Base-by-base conservation (phyloP, 2,797 vertebrate genomes). In the Pempheris klunzingeri region DNA sequence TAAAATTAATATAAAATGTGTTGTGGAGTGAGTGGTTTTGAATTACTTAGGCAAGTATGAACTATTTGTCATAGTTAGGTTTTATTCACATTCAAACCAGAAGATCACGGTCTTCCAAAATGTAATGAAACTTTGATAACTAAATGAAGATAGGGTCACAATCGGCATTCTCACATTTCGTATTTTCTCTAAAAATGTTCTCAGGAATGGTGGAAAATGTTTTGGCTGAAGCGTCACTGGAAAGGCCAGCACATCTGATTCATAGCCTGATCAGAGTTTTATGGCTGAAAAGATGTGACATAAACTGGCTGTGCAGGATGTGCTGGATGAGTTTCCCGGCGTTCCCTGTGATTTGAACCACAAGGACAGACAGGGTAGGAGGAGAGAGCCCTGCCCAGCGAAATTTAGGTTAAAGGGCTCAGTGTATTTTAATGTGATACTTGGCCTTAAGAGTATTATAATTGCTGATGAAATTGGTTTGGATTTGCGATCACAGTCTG, bases 231-330 rank as follows among this genome's bases (percentile, higher is more conserved):
- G 70, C 30, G 11, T 82, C 76, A 78, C 0, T 55, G 73, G 63
- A 80, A 75, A 63, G 43, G 49, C 54, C 71, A 57, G 77, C 73
- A 46, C 46, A 61, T 72, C 52, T 76, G 79, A 83, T 85, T 83
- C 82, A 85, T 60, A 55, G 71, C 47, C 70, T 57, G 72, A 80
- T 75, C 61, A 4, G 62, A 62, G 78, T 81, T 82, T 85, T 53
- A 66, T 80, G 52, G 69, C 68, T 86, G 66, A 81, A 44, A 62
- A 62, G 54, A 73, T 78, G 80, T 86, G 82, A 90, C 76, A 84
- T 81, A 75, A 80, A 78, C 65, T 78, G 74, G 50, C 76, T 71
- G 55, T 49, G 69, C 41, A 57, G 74, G 71, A 82, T 57, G 46
- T 57, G 46, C 41, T 84, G 69, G 60, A 76, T 72, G 54, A 13